phyloP scores from a whole-genome alignment of 2,888 invertebrate genomes.

The Monoplex corrugatus region DNA sequence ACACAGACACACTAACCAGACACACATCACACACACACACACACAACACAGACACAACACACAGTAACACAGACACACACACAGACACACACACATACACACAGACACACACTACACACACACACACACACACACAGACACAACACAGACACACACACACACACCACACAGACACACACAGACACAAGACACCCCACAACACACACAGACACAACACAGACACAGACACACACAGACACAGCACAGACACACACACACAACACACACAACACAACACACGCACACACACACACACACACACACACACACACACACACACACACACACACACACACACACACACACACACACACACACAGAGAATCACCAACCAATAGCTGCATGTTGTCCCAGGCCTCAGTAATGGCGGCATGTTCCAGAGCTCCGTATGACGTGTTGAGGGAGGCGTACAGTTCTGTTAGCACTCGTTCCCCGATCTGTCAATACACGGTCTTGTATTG shows the following conservation, averaged over 20 bases:
- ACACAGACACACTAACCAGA: slow-evolving; percentile 83
- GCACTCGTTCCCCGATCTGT: slow-evolving; percentile 83
- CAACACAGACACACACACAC: neutral
- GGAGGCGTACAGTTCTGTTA: slow-evolving; percentile 86
- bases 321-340: neutral
- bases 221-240: neutral
- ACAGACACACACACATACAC: neutral
- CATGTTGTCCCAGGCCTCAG: slow-evolving; percentile 90
- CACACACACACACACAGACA: neutral
- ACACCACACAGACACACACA: neutral
- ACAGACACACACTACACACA: neutral
- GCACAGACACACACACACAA: too few relatives aligned
- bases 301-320: neutral
- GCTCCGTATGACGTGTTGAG: slow-evolving; percentile 84
- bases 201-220: neutral
- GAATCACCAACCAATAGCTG: slow-evolving; percentile 88
- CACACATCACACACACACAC: neutral
- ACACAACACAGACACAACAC: too few relatives aligned
- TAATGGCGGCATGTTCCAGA: slow-evolving; percentile 81
- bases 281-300: neutral
- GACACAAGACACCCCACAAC: neutral
- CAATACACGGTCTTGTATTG: too few relatives aligned
- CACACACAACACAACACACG: too few relatives aligned
- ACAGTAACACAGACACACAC: too few relatives aligned
- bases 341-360: neutral